Evolutionary conservation across 2,797 vertebrate species (phyloP).

Genomic region (Mico argentatus): DNA sequence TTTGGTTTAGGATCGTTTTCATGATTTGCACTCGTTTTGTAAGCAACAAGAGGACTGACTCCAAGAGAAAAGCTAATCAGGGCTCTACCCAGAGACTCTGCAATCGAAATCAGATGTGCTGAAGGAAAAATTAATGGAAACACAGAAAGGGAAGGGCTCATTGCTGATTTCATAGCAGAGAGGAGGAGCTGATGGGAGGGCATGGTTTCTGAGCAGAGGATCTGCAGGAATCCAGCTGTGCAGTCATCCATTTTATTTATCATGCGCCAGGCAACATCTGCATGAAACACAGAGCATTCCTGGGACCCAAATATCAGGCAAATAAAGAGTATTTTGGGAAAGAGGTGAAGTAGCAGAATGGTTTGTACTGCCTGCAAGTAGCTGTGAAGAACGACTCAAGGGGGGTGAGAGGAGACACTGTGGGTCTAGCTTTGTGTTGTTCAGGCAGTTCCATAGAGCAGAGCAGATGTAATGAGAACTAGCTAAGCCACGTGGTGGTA

Average conservation of each 20-base stretch:
- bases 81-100: conserved; percentile 47
- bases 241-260: neutral
- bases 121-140: conserved; percentile 26
- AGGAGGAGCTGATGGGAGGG: neutral
- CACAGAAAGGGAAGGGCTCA: neutral
- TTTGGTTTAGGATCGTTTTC: neutral
- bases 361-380: neutral
- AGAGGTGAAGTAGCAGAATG: no score
- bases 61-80: conserved; percentile 53
- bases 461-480: neutral
- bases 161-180: neutral
- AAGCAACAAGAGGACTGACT: neutral
- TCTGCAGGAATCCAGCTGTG: neutral
- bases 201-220: neutral
- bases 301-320: neutral
- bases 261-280: neutral
- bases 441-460: neutral
- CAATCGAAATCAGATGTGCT: conserved; percentile 45
- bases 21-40: conserved; percentile 23
- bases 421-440: neutral
- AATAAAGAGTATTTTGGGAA: neutral
- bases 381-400: neutral
- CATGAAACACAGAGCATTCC: neutral
- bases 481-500: neutral
- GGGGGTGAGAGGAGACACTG: neutral